These are phyloP conservation scores for Rhamnusium bicolor DNA, from an alignment of 2,888 invertebrate species.

Conservation along the genomic window DNA sequence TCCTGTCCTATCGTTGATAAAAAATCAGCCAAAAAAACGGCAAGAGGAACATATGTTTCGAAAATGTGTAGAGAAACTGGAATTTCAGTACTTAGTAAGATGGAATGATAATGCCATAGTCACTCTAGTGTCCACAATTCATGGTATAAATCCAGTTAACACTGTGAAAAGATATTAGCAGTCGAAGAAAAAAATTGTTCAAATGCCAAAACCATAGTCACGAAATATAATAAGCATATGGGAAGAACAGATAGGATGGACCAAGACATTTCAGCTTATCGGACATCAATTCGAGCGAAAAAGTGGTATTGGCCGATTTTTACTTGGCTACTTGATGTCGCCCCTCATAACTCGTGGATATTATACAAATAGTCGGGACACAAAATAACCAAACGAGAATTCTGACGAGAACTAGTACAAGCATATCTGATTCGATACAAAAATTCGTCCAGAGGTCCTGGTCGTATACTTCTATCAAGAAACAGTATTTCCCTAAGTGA, in stretches of 20 bases:
- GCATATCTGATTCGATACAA: conserved; percentile 18
- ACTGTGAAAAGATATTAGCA: conserved; percentile 9
- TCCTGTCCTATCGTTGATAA: too few species aligned
- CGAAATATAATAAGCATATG: conserved; percentile 33
- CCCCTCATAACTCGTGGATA: conserved; percentile 15
- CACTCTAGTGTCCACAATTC: not conserved
- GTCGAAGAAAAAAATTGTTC: conserved; percentile 20
- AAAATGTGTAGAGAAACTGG: too few species aligned
- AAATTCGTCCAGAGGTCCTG: conserved; percentile 10
- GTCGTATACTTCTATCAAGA: conserved; percentile 15
- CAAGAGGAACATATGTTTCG: too few species aligned
- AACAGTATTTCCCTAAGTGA: conserved; percentile 7
- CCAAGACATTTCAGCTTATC: conserved; percentile 24
- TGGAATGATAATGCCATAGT: not conserved
- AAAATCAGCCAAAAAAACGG: too few species aligned
- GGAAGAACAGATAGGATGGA: conserved; percentile 38
- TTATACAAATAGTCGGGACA: conserved; percentile 19
- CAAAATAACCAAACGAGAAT: conserved; percentile 21
- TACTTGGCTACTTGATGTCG: conserved; percentile 29
- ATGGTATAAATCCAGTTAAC: not conserved
- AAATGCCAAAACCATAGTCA: too few species aligned
- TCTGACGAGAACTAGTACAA: conserved; percentile 27
- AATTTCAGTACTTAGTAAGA: too few species aligned
- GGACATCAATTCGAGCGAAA: conserved; percentile 29
- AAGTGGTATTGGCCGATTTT: too few species aligned